phyloP scores from a whole-genome alignment of 2,797 vertebrate species.

The Apodemus agrarius region DNA sequence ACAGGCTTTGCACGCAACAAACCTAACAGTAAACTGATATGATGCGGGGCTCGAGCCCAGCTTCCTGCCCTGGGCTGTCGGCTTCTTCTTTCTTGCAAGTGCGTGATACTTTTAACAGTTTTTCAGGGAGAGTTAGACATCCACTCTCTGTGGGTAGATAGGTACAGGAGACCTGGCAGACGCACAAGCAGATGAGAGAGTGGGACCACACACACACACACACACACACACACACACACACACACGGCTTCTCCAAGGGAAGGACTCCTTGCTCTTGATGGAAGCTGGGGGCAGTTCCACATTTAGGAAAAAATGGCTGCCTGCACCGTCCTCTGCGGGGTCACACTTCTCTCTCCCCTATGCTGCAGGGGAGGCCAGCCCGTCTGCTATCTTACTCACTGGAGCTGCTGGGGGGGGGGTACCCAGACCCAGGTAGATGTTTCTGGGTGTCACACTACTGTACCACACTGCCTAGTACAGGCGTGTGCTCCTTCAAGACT shows the following conservation, averaged over 20 bases:
- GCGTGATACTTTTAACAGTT: not conserved
- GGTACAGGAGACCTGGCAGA: not conserved
- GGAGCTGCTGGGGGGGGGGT: not conserved
- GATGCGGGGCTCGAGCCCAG: fast-evolving
- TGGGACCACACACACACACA: too few relatives aligned
- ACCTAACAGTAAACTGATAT: fast-evolving
- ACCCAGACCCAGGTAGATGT: not conserved
- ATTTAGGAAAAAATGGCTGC: not conserved
- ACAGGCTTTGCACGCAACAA: fast-evolving
- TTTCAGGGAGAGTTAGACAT: not conserved
- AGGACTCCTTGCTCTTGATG: not conserved
- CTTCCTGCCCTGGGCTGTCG: too few relatives aligned
- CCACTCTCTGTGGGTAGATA: too few relatives aligned
- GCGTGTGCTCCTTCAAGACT: not conserved
- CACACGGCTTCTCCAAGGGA: not conserved
- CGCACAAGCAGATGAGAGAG: not conserved
- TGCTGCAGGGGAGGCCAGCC: not conserved
- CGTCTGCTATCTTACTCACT: not conserved
- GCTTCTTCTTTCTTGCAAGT: not conserved
- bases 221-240: too few relatives aligned
- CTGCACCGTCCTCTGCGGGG: not conserved
- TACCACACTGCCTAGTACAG: not conserved
- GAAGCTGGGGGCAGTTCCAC: not conserved
- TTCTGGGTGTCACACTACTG: too few relatives aligned
- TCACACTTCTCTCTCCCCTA: too few relatives aligned